Percentiles rank a stretch among this genome's conserved stretches.
phyloP scores from a whole-genome alignment of 2,888 invertebrate genomes.

The Cosmia pyralina region DNA sequence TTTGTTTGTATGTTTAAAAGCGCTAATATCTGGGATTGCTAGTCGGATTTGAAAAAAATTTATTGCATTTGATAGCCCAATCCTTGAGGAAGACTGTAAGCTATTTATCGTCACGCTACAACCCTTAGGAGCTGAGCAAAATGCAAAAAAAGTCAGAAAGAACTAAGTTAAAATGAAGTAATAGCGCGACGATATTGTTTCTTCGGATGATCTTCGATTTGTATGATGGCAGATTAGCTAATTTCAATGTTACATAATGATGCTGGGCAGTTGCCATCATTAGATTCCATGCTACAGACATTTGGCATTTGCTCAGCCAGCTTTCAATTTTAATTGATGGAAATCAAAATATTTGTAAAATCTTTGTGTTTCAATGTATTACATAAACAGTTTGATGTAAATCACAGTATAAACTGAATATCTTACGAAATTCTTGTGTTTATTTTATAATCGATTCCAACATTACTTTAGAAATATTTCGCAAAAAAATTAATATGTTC shows the following conservation, averaged over 20 bases:
- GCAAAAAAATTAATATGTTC: not conserved
- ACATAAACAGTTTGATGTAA: constrained; percentile 22
- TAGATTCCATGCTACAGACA: not conserved
- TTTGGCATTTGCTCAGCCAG: constrained; percentile 27
- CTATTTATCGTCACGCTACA: too few species aligned
- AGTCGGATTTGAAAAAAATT: too few species aligned
- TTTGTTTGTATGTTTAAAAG: too few species aligned
- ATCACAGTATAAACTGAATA: not conserved
- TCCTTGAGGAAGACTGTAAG: too few species aligned
- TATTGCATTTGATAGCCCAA: too few species aligned
- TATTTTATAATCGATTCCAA: not conserved
- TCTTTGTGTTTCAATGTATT: constrained; percentile 26
- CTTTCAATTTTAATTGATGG: constrained; percentile 28
- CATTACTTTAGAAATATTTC: not conserved
- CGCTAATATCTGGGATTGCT: too few species aligned
- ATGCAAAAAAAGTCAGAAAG: too few species aligned
- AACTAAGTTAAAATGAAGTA: too few species aligned
- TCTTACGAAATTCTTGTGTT: not conserved
- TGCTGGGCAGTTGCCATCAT: not conserved
- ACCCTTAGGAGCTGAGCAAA: too few species aligned
- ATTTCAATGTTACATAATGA: not conserved
- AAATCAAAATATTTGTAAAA: constrained; percentile 35
- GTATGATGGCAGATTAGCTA: not conserved
- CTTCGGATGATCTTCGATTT: not conserved
- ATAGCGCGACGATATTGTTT: too few species aligned